phyloP scores from a whole-genome alignment of 2,888 invertebrate genomes.

The Eupithecia subumbrata region DNA sequence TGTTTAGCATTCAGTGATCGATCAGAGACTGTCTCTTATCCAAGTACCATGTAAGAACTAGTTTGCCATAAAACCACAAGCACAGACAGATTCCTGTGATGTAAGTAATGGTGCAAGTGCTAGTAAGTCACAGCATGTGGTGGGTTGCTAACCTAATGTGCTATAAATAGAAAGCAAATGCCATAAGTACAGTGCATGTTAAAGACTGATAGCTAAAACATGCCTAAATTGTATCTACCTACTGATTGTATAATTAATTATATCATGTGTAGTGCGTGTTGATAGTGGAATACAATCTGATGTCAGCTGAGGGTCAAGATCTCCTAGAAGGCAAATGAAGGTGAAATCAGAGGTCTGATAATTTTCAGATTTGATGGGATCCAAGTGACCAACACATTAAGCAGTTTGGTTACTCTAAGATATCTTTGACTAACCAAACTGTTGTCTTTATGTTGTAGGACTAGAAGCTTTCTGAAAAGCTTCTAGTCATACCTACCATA shows the following conservation, averaged over 20 bases:
- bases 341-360: slow-evolving; percentile 19
- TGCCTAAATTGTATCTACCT: neutral
- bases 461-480: too few relatives aligned
- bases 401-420: neutral
- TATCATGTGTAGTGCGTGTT: slow-evolving; percentile 14
- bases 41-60: neutral
- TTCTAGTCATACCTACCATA: neutral
- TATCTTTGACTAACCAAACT: too few relatives aligned
- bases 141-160: neutral
- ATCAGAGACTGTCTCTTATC: neutral
- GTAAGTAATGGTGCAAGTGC: neutral
- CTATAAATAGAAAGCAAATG: neutral
- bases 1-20: neutral
- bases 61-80: neutral
- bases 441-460: neutral
- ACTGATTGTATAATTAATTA: slow-evolving; percentile 7
- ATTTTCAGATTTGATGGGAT: neutral
- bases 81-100: neutral
- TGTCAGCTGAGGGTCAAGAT: slow-evolving; percentile 39
- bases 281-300: slow-evolving; percentile 31
- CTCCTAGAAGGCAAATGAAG: slow-evolving; percentile 44
- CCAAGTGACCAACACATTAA: neutral
- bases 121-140: neutral
- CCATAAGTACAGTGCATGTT: neutral
- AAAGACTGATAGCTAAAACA: neutral